Conservation (phyloP, 2,113 vertebrate species). For the Nothocercus julius region DNA sequence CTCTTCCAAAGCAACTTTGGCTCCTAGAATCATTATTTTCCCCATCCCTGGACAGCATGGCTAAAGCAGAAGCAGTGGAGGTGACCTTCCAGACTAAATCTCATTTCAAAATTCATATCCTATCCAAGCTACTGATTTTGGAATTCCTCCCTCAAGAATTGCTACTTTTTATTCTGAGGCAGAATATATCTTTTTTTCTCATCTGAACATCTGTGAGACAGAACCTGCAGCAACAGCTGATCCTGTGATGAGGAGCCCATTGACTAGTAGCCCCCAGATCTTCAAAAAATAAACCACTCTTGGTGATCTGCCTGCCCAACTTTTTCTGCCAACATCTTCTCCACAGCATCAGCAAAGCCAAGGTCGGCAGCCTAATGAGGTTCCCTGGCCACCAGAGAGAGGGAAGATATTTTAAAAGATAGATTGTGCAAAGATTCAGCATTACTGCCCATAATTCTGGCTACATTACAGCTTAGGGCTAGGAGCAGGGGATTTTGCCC, state of each 20-base stretch:
- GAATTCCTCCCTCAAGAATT: not conserved
- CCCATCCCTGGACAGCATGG: accelerated
- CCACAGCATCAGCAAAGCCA: not conserved
- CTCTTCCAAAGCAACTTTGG: not conserved
- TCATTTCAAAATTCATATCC: not conserved
- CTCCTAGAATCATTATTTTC: not conserved
- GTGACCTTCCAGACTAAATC: not conserved
- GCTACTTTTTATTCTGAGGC: not conserved
- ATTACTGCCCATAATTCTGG: not conserved
- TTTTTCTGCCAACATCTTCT: not conserved
- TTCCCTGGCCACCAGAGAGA: not conserved
- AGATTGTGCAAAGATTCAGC: not conserved
- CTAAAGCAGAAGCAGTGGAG: not conserved
- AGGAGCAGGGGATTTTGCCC: not conserved
- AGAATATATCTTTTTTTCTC: not conserved
- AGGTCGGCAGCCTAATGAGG: not conserved
- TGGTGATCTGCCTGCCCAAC: not conserved
- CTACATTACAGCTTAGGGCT: not conserved
- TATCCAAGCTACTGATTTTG: not conserved
- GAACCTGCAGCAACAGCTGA: not conserved
- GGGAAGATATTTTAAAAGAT: not conserved
- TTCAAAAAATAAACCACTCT: not conserved
- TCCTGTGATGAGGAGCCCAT: not conserved
- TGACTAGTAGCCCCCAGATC: not conserved
- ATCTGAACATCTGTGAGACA: not conserved